Base-by-base conservation (phyloP, 2,113 vertebrate species). In the Aptenodytes patagonicus region DNA sequence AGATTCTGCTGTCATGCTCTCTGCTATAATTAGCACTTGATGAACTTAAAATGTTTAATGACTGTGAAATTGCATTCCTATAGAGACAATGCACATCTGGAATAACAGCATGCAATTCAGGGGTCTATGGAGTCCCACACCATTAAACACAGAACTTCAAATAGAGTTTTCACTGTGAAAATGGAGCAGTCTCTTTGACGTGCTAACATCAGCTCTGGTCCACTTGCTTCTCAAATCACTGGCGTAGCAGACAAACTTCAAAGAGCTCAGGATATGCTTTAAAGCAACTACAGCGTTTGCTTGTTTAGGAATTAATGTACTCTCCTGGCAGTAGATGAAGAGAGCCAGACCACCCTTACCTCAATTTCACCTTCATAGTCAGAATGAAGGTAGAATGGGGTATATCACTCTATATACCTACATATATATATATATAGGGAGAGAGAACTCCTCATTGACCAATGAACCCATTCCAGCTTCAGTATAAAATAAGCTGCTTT, bases 41-140 rank as follows among this genome's bases (percentile, higher is more conserved):
- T 97, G 88, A 97, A 97, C 95, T 97, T 97, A 93, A 94, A 92
- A 94, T 95, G 97, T 97, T 97, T 97, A 98, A 98, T 96, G 95
- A 89, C 94, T 97, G 96, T 97, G 96, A 98, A 98, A 98, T 95
- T 97, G 80, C 90, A 92, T 97, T 97, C 95, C 96, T 97, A 71
- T 76, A 90, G 95, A 96, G 96, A 97, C 82, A 96, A 86, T 52
- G 77, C 91, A 96, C 97, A 97, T 98, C 96, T 98, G 96, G 96
- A 98, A 91, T 85, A 98, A 85, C 93, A 97, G 93, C 90, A 83
- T n/a, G 84, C 65, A 92, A 46, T 92, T 96, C 62, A 90, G 73
- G 76, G 82, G 62, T 93, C 95, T 93, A 40, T 62, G 31, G 86
- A 96, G 93, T 83, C 86, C 75, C 90, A 96, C 20, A 7, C 65